phyloP scores from a whole-genome alignment of 2,113 vertebrate species.

The Numida meleagris region DNA sequence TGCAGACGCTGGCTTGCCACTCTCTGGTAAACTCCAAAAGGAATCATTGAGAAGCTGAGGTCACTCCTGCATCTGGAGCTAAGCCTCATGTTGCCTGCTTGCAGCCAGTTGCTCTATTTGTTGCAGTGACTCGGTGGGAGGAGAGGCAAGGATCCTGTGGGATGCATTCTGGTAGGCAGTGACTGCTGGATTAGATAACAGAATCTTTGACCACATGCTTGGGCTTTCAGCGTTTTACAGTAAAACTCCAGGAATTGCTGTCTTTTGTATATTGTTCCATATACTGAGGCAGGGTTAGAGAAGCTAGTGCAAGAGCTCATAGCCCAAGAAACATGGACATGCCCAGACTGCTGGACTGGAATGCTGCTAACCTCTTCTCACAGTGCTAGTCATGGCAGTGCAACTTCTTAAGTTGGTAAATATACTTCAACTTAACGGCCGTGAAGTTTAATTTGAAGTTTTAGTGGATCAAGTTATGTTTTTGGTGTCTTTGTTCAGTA shows the following conservation, averaged over 20 bases:
- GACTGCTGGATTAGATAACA: conserved; percentile 61
- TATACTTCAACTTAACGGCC: background rate
- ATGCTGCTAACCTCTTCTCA: background rate
- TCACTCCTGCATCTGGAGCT: background rate
- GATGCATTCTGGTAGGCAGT: conserved; percentile 44
- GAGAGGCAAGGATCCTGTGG: conserved; percentile 47
- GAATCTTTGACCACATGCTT: conserved; percentile 34
- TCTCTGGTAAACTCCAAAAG: background rate
- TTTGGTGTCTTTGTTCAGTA: background rate
- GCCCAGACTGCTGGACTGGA: background rate
- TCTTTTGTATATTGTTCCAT: background rate
- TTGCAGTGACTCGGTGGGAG: conserved; percentile 35
- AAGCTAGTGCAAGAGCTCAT: background rate
- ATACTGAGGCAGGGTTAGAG: background rate
- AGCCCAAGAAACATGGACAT: accelerated
- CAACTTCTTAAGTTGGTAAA: background rate
- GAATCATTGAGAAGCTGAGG: conserved; percentile 11
- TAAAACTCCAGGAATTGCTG: background rate
- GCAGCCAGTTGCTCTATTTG: conserved; percentile 34
- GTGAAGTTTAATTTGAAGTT: accelerated
- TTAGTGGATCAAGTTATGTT: background rate
- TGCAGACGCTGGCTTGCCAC: background rate
- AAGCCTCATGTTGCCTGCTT: background rate
- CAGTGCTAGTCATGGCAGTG: background rate
- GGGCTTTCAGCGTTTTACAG: background rate